phyloP scores from a whole-genome alignment of 2,113 vertebrate species.

The Erinaceus europaeus region DNA sequence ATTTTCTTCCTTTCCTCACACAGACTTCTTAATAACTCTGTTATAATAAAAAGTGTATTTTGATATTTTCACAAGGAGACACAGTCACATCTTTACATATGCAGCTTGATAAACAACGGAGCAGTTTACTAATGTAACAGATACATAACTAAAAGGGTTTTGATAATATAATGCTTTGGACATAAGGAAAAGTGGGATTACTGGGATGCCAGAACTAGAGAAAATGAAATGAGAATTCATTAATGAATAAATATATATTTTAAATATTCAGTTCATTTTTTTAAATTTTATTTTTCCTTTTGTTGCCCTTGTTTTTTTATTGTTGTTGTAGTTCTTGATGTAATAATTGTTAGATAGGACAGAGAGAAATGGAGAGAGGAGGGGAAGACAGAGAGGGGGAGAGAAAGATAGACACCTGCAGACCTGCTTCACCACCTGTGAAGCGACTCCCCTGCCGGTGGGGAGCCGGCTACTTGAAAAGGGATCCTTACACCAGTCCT shows the following conservation, averaged over 20 bases:
- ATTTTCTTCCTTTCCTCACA: not conserved
- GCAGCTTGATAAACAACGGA: not conserved
- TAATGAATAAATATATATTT: not conserved
- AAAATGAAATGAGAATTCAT: not conserved
- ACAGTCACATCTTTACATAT: not conserved
- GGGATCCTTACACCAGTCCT: too few relatives aligned
- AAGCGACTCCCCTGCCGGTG: too few relatives aligned
- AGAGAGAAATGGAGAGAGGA: too few relatives aligned
- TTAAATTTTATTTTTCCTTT: too few relatives aligned
- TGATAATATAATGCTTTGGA: not conserved
- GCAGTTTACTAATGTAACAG: not conserved
- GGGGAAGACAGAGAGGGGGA: too few relatives aligned
- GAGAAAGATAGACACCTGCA: too few relatives aligned
- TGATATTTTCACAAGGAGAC: not conserved
- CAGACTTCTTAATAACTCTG: not conserved
- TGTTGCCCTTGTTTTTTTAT: too few relatives aligned
- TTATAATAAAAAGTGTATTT: not conserved
- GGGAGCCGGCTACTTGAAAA: too few relatives aligned
- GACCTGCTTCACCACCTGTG: too few relatives aligned
- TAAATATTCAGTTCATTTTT: not conserved
- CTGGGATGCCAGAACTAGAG: not conserved
- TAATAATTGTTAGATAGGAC: too few relatives aligned
- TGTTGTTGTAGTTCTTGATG: too few relatives aligned
- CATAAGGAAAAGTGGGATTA: not conserved
- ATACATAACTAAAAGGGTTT: not conserved